Percentiles rank a stretch among this genome's conserved stretches.
phyloP scores from a whole-genome alignment of 2,888 invertebrate species.

The Argynnis bischoffii region DNA sequence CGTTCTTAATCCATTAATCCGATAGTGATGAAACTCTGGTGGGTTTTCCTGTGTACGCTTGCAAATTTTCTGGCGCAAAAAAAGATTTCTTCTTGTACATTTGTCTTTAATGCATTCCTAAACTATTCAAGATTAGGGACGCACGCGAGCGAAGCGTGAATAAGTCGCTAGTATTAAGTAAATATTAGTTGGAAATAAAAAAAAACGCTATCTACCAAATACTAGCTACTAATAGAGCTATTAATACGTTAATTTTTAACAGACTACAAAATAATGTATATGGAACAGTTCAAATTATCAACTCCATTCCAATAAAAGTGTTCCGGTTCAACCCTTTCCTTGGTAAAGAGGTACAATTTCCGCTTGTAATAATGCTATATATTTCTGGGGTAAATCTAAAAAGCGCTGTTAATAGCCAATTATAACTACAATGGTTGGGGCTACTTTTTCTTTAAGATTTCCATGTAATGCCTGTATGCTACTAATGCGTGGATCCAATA shows the following conservation, averaged over 20 bases:
- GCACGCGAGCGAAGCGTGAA: no score
- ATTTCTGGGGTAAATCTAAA: slow-evolving; percentile 37
- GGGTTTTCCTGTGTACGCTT: no score
- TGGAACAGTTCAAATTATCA: slow-evolving; percentile 13
- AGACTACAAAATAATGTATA: not conserved
- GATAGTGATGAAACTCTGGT: no score
- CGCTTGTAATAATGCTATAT: slow-evolving; percentile 46
- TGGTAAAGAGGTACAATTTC: slow-evolving; percentile 49
- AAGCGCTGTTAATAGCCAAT: slow-evolving; percentile 47
- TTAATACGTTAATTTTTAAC: not conserved
- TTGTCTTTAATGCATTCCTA: no score
- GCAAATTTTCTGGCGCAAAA: no score
- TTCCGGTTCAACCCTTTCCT: slow-evolving; percentile 32
- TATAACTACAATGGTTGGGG: slow-evolving; percentile 48
- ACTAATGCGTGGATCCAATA: slow-evolving; percentile 31
- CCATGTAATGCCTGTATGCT: slow-evolving; percentile 26
- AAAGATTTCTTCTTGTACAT: no score
- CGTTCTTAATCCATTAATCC: no score
- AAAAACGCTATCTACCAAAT: no score
- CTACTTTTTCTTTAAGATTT: slow-evolving; percentile 42
- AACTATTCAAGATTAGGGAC: no score
- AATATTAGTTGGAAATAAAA: no score
- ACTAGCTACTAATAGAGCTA: no score
- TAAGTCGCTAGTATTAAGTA: no score
- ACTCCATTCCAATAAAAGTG: slow-evolving; percentile 24